phyloP scores from a whole-genome alignment of 1,140 invertebrate genomes.

The Leptopilina clavipes region DNA sequence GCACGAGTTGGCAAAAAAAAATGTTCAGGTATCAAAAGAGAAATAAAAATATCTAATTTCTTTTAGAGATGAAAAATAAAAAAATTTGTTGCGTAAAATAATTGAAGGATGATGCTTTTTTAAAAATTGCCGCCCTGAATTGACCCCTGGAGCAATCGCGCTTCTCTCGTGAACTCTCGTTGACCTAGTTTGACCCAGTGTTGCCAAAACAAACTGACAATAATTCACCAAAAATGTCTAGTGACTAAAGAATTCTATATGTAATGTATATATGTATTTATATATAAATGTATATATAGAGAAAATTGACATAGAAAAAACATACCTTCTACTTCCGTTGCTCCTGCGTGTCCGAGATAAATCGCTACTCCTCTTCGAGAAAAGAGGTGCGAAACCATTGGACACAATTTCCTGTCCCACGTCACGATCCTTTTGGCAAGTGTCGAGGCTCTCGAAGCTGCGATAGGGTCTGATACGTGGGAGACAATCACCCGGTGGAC shows the following conservation, averaged over 20 bases:
- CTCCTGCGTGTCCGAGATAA: slow-evolving; percentile 40
- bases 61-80: too few relatives aligned
- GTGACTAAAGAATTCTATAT: background rate
- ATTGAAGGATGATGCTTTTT: too few relatives aligned
- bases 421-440: slow-evolving; percentile 58
- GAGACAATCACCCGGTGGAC: slow-evolving; percentile 50
- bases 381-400: slow-evolving; percentile 63
- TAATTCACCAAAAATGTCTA: slow-evolving; percentile 1
- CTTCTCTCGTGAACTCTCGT: too few relatives aligned
- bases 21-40: too few relatives aligned
- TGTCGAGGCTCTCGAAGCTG: slow-evolving; percentile 71
- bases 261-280: too few relatives aligned
- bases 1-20: too few relatives aligned
- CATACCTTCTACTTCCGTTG: slow-evolving; percentile 44
- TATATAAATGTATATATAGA: too few relatives aligned
- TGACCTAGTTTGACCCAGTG: slow-evolving; percentile 25
- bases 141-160: background rate
- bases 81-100: too few relatives aligned
- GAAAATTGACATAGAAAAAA: background rate
- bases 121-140: background rate
- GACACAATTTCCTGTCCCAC: slow-evolving; percentile 34
- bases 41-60: too few relatives aligned
- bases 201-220: slow-evolving; percentile 4
- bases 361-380: slow-evolving; percentile 59
- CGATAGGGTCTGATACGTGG: slow-evolving; percentile 68